Conservation (phyloP, 2,797 vertebrate species). For the Onychomys torridus region DNA sequence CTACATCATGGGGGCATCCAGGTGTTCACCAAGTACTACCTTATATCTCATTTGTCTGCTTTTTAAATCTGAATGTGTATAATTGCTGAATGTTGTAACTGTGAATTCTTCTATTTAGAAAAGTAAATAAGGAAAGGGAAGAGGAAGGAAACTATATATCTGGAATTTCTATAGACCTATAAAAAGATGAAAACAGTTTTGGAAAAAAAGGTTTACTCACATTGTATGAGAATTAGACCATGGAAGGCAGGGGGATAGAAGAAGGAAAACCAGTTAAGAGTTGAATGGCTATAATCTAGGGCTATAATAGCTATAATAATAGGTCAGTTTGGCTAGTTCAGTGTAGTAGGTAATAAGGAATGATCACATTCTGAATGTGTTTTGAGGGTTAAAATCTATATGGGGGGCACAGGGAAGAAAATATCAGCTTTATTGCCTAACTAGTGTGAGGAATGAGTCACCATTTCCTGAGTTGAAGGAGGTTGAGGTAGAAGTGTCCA, state of each 20-base stretch:
- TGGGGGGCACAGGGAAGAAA: background rate
- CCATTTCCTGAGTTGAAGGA: background rate
- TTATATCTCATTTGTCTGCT: background rate
- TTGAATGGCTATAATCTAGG: background rate
- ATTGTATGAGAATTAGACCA: background rate
- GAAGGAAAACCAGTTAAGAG: background rate
- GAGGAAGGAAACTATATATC: background rate
- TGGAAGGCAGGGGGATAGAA: background rate
- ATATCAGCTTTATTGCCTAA: background rate
- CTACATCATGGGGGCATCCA: constrained; percentile 4
- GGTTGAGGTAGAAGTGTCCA: background rate
- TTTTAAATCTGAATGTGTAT: background rate
- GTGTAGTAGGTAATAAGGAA: background rate
- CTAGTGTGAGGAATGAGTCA: background rate
- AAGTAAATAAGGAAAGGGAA: background rate
- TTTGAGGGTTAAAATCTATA: background rate
- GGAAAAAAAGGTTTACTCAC: background rate
- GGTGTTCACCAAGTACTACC: background rate
- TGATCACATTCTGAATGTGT: background rate
- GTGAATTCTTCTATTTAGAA: background rate
- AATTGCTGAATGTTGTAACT: background rate
- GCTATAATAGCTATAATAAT: background rate
- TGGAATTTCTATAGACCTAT: background rate
- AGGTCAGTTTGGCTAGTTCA: background rate
- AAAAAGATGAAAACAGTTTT: background rate